Evolutionary conservation across 1,140 invertebrate species (phyloP).

Genomic region (Aphelinus atriplicis): DNA sequence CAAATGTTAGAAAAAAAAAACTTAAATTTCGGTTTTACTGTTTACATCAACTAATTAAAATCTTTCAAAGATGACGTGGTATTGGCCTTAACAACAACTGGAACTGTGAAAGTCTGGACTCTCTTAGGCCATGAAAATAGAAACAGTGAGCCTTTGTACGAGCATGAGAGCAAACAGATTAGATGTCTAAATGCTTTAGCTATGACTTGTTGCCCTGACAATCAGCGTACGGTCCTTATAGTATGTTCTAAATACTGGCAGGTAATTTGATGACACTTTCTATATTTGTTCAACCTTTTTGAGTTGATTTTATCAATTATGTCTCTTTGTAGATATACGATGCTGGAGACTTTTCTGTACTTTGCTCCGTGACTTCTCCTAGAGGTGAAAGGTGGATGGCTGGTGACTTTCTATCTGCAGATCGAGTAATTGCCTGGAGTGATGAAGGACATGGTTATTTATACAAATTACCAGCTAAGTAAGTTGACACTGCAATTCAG

Average conservation of each 20-base stretch:
- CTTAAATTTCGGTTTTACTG: slow-evolving; percentile 7
- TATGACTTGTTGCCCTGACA: slow-evolving; percentile 93
- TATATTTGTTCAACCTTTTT: no score
- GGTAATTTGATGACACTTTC: slow-evolving; percentile 67
- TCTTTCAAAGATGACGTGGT: slow-evolving; percentile 90
- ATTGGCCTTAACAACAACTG: slow-evolving; percentile 93
- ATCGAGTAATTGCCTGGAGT: slow-evolving; percentile 91
- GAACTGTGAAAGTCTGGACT: slow-evolving; percentile 98
- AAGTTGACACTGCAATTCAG: slow-evolving; percentile 58
- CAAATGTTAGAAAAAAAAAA: neutral
- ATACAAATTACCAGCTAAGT: slow-evolving; percentile 95
- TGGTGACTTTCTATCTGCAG: slow-evolving; percentile 91
- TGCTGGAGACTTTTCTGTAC: slow-evolving; percentile 91
- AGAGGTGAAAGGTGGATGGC: slow-evolving; percentile 92
- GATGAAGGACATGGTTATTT: slow-evolving; percentile 94
- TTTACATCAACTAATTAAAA: slow-evolving; percentile 36
- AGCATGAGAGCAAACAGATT: slow-evolving; percentile 98
- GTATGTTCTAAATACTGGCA: slow-evolving; percentile 98
- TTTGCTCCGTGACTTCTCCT: slow-evolving; percentile 87
- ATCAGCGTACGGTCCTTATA: slow-evolving; percentile 95
- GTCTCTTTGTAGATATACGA: slow-evolving; percentile 78
- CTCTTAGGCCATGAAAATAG: slow-evolving; percentile 88
- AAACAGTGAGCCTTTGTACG: slow-evolving; percentile 88
- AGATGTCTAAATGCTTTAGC: slow-evolving; percentile 92
- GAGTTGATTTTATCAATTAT: slow-evolving; percentile 8